A percentile compares a stretch with the other conserved stretches of the same genome.
These are phyloP conservation scores for Doris montereyensis DNA, from an alignment of 2,888 invertebrate species.

Conservation along the genomic window DNA sequence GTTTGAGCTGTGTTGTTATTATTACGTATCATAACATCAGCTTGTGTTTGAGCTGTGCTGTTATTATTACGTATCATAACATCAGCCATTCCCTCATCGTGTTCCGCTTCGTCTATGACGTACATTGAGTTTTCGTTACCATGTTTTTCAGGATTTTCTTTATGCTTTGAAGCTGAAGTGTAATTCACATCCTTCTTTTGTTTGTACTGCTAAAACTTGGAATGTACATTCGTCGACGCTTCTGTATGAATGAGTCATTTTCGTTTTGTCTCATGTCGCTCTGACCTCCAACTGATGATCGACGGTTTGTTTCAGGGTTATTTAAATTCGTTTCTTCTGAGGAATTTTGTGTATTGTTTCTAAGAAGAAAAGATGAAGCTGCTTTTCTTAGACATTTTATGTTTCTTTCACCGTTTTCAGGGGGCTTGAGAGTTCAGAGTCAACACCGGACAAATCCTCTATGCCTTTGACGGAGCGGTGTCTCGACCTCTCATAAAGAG, in stretches of 20 bases:
- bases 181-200: no score
- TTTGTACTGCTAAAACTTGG: slow-evolving; percentile 24
- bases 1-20: no score
- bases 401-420: not conserved
- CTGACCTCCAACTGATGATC: not conserved
- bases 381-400: not conserved
- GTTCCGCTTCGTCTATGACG: slow-evolving; percentile 22
- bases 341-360: no score
- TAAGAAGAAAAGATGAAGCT: not conserved
- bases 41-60: no score
- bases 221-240: slow-evolving; percentile 9
- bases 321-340: no score
- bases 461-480: not conserved
- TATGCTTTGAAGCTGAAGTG: no score
- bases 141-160: no score
- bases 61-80: no score
- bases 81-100: no score
- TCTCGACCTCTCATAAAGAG: not conserved
- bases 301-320: not conserved
- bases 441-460: not conserved
- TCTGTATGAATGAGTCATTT: not conserved
- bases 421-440: no score
- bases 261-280: not conserved
- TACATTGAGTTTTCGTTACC: not conserved
- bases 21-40: no score